phyloP scores from a whole-genome alignment of 2,888 invertebrate genomes.

The Tryphoninae sp. region DNA sequence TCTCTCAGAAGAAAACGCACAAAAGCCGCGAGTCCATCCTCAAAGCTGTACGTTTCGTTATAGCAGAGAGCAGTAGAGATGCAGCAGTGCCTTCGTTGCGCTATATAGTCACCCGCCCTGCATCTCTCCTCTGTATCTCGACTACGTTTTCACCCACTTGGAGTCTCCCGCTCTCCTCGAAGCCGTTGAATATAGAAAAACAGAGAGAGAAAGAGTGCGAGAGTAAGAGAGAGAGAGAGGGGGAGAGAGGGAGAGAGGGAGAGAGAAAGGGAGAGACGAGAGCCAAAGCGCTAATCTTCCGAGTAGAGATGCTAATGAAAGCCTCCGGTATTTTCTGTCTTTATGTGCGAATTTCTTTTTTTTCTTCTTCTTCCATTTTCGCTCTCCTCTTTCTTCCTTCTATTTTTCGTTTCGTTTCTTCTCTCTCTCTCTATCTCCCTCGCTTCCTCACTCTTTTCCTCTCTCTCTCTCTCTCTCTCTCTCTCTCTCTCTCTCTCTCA shows the following conservation, averaged over 20 bases:
- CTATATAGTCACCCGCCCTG: constrained; percentile 57
- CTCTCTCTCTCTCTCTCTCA: constrained; percentile 46
- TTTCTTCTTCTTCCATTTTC: constrained; percentile 57
- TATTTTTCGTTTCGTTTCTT: constrained; percentile 48
- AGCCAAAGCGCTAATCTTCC: constrained; percentile 76
- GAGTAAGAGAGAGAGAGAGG: constrained; percentile 54
- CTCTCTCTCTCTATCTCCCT: constrained; percentile 53
- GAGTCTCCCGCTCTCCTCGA: constrained; percentile 49
- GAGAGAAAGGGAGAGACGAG: constrained; percentile 48
- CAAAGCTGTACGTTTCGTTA: constrained; percentile 72
- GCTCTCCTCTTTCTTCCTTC: constrained; percentile 64
- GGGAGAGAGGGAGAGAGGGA: constrained; percentile 43
- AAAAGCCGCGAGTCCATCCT: constrained; percentile 75
- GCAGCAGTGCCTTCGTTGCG: constrained; percentile 41
- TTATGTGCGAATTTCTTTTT: constrained; percentile 63
- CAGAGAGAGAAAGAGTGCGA: constrained; percentile 27
- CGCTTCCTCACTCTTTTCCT: constrained; percentile 51
- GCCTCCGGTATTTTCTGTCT: constrained; percentile 64
- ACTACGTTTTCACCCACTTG: constrained; percentile 43
- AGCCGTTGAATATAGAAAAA: constrained; percentile 48
- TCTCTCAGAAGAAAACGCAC: constrained; percentile 67
- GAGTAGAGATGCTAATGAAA: constrained; percentile 78
- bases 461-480: constrained; percentile 33
- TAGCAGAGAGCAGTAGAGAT: constrained; percentile 35
- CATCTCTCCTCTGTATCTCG: constrained; percentile 66